These are phyloP conservation scores for Gryllus bimaculatus DNA, from an alignment of 1,140 invertebrate genomes.

Conservation along the genomic window DNA sequence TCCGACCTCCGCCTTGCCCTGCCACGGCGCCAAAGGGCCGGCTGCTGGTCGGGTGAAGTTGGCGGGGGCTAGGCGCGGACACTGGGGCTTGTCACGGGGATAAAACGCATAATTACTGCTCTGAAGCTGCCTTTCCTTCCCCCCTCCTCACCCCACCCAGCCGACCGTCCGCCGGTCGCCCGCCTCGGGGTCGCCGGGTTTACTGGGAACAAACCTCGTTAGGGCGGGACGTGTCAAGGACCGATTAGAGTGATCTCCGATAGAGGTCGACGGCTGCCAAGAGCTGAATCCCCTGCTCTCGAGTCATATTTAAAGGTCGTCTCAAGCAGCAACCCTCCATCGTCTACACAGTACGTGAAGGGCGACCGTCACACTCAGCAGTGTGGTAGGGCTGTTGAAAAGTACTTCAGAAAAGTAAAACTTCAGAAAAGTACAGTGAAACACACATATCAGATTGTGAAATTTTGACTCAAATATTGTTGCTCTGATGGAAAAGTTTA, in stretches of 20 bases:
- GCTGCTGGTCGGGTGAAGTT: not conserved
- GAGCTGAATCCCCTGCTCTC: not conserved
- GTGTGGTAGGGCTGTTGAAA: too few species aligned
- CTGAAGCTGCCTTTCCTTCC: not conserved
- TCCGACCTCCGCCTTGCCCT: not conserved
- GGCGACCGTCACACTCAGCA: too few species aligned
- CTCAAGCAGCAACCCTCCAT: too few species aligned
- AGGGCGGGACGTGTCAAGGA: not conserved
- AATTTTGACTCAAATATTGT: too few species aligned
- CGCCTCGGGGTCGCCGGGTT: not conserved
- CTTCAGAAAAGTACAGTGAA: too few species aligned
- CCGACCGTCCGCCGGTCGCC: not conserved
- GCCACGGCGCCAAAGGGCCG: not conserved
- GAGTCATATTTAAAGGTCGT: not conserved
- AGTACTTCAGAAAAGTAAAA: too few species aligned
- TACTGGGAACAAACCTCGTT: not conserved
- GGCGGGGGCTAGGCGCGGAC: not conserved
- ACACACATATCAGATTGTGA: too few species aligned
- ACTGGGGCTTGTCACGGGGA: not conserved
- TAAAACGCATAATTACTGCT: not conserved
- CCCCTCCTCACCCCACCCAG: too few species aligned
- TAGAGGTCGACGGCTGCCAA: not conserved
- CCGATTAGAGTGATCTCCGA: not conserved
- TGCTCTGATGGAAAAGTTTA: too few species aligned
- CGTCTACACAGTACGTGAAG: too few species aligned